Evolutionary conservation across 2,113 vertebrate species (phyloP).

Genomic region (Burhinus oedicnemus): DNA sequence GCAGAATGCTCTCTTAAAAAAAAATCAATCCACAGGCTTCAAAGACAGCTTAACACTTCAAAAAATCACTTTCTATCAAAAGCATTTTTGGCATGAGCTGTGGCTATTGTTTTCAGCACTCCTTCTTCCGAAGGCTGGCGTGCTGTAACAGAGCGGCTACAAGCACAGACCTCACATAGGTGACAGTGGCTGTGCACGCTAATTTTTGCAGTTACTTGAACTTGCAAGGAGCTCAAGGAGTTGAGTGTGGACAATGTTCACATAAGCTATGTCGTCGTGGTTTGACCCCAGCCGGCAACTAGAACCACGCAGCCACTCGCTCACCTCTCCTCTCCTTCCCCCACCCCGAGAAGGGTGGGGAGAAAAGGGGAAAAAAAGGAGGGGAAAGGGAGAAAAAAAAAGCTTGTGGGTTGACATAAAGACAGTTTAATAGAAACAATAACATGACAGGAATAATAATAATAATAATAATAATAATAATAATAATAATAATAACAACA

Average conservation of each 20-base stretch:
- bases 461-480: background rate
- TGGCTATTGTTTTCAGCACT: constrained; percentile 17
- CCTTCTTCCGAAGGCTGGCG: background rate
- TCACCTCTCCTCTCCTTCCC: background rate
- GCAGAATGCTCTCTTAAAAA: background rate
- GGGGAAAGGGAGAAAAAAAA: background rate
- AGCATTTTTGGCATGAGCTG: constrained; percentile 8
- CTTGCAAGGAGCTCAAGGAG: background rate
- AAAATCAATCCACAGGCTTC: background rate
- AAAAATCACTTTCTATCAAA: constrained; percentile 8
- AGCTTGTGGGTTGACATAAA: background rate
- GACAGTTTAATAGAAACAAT: background rate
- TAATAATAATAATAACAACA: background rate
- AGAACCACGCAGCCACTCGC: background rate
- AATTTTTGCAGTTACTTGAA: background rate
- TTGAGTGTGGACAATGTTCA: background rate
- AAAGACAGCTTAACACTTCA: background rate
- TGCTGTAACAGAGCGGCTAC: background rate
- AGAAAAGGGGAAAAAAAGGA: background rate
- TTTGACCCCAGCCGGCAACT: background rate
- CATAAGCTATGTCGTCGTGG: background rate
- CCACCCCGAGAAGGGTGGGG: background rate
- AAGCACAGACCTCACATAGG: background rate
- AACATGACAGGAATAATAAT: background rate
- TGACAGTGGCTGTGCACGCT: background rate